These are phyloP conservation scores for Dascyllus trimaculatus DNA, from an alignment of 2,113 vertebrate genomes.

Conservation along the genomic window DNA sequence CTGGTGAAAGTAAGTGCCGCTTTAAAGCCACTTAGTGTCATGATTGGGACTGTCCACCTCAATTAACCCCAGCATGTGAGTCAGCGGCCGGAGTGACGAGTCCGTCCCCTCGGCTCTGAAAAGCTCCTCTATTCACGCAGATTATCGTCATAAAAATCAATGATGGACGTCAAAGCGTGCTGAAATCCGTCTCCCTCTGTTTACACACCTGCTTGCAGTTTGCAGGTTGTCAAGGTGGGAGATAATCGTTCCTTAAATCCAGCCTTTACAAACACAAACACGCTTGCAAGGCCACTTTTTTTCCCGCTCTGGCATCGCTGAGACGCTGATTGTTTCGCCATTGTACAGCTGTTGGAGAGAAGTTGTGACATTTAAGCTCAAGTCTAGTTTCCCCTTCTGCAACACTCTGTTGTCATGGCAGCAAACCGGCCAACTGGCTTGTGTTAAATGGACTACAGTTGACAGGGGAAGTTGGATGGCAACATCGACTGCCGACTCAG, in stretches of 20 bases:
- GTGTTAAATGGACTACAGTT: constrained; percentile 47
- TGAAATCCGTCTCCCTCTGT: background rate
- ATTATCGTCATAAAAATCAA: constrained; percentile 42
- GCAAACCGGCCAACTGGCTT: constrained; percentile 39
- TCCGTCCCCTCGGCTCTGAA: constrained; percentile 17
- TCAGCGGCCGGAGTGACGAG: constrained; percentile 23
- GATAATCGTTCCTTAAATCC: constrained; percentile 15
- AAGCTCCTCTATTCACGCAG: constrained; percentile 38
- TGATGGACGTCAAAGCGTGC: background rate
- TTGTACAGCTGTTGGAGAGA: constrained; percentile 52
- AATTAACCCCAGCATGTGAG: constrained; percentile 54
- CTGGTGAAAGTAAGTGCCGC: constrained; percentile 57
- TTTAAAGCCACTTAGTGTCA: constrained; percentile 71
- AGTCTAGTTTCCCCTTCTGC: constrained; percentile 18
- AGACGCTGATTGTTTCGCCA: constrained; percentile 32
- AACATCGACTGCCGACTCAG: constrained; percentile 7
- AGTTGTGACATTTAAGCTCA: constrained; percentile 65
- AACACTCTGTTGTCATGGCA: constrained; percentile 66
- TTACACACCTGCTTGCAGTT: constrained; percentile 11
- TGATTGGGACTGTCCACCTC: constrained; percentile 63
- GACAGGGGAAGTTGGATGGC: constrained; percentile 34
- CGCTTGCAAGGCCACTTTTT: background rate
- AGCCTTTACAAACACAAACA: background rate
- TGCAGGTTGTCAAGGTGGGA: constrained; percentile 27
- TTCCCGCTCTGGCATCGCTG: constrained; percentile 19